phyloP scores from a whole-genome alignment of 2,888 invertebrate genomes.

The Entomobrya proxima region DNA sequence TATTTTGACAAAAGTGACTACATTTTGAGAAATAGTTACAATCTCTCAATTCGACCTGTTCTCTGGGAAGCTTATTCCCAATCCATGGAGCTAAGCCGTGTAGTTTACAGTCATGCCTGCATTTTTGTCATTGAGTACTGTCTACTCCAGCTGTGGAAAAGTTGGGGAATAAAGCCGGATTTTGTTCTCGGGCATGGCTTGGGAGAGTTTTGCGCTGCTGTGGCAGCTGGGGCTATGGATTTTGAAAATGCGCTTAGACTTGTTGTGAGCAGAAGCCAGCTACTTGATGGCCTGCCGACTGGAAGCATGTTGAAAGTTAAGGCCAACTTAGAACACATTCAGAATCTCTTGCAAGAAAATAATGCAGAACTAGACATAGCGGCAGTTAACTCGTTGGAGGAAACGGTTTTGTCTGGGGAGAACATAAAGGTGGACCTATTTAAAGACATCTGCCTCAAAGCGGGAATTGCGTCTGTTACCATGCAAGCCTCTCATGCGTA shows the following conservation, averaged over 20 bases:
- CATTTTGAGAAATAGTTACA: no score
- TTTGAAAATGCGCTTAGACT: conserved; percentile 56
- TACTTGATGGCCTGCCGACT: conserved; percentile 40
- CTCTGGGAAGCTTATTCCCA: background rate
- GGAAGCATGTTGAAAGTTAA: conserved; percentile 59
- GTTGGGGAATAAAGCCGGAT: conserved; percentile 22
- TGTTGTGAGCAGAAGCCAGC: conserved; percentile 52
- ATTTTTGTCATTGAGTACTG: conserved; percentile 65
- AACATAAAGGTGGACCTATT: no score
- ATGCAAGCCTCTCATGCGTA: conserved; percentile 49
- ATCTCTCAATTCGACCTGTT: background rate
- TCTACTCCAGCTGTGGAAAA: conserved; percentile 28
- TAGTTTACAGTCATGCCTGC: conserved; percentile 54
- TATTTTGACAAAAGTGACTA: no score
- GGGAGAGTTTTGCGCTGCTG: conserved; percentile 67
- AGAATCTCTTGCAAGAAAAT: conserved; percentile 1
- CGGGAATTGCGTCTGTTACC: conserved; percentile 21
- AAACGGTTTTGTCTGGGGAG: conserved; percentile 63
- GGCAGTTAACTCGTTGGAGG: conserved; percentile 61
- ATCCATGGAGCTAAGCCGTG: background rate
- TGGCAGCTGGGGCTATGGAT: conserved; percentile 42
- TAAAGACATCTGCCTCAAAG: background rate
- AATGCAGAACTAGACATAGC: conserved; percentile 60
- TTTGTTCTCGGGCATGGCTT: conserved; percentile 65
- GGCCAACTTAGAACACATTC: background rate